Base-by-base conservation (phyloP, 2,797 vertebrate species). In the Acrossocheilus wenchowensis region DNA sequence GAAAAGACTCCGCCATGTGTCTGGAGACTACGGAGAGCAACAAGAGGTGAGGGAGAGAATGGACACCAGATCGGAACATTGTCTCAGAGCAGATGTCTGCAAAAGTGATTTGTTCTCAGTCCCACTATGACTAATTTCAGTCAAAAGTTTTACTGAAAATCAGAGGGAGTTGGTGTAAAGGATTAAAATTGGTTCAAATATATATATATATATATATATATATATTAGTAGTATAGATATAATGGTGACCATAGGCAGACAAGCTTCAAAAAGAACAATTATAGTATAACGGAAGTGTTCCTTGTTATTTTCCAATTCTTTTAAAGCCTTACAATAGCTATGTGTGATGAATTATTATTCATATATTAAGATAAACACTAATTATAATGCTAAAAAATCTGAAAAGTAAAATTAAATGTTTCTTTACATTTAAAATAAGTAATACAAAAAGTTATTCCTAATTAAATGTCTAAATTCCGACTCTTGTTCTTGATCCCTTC, bases 1-100 rank as follows among this genome's bases (percentile, higher is more conserved):
- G 97, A 78, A 97, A 98, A 87, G 97, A 98, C 91, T 98, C 97
- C 0, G 97, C 95, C 80, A 94, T 98, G 93, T 92, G 97, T 93
- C 92, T 97, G 91, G 96, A 96, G 69, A 97, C 94, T 0, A 96
- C 96, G 0, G 97, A 96, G 91, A 97, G 96, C 95, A 97, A 94
- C 93, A 96, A 98, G 90, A 98, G 97, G 97, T 98, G 12, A 64
- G 92, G 36, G 3, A 36, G 34, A 80, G 45, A 14, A 60, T 15
- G 48, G 57, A 19, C 30, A 39, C 11, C 26, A 26, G 7, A 60
- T 5, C 9, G 1, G 15, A 79, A 43, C 12, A 15, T 41, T 39
- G 69, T 72, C 39, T 72, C 19, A 21, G 15, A 23, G 34, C 34
- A 34, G 1, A 68, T 68, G 26, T 68, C 7, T 68, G 69, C 14